These are phyloP conservation scores for Macrobrachium nipponense DNA, from an alignment of 1,140 invertebrate genomes.

Conservation along the genomic window DNA sequence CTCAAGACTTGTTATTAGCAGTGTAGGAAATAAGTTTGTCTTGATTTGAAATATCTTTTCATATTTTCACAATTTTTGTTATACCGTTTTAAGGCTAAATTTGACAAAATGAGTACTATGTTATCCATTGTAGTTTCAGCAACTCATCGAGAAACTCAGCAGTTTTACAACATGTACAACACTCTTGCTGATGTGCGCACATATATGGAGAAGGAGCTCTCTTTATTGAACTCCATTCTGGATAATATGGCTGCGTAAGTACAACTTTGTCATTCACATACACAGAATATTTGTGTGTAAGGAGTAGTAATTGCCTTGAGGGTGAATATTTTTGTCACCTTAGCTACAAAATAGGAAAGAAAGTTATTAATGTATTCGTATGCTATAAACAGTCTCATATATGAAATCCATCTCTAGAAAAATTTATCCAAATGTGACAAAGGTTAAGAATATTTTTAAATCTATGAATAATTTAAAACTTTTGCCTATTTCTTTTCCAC, in stretches of 20 bases:
- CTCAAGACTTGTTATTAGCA: no score
- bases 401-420: no score
- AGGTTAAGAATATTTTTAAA: no score
- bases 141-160: slow-evolving; percentile 96
- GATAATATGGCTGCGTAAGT: slow-evolving; percentile 92
- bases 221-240: slow-evolving; percentile 91
- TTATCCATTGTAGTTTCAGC: slow-evolving; percentile 78
- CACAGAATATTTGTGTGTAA: not conserved
- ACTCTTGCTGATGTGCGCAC: slow-evolving; percentile 92
- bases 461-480: no score
- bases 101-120: not conserved
- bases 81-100: not conserved
- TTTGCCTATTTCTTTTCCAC: no score
- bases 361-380: no score
- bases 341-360: not conserved
- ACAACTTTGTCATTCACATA: slow-evolving; percentile 39
- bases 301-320: not conserved
- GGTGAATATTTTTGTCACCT: not conserved
- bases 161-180: slow-evolving; percentile 97
- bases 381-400: no score
- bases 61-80: no score
- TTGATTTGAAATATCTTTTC: no score
- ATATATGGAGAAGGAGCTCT: slow-evolving; percentile 92
- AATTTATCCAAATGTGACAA: no score
- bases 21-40: no score